These are phyloP conservation scores for Mesochorus sp. DNA, from an alignment of 2,888 invertebrate genomes.

Conservation along the genomic window DNA sequence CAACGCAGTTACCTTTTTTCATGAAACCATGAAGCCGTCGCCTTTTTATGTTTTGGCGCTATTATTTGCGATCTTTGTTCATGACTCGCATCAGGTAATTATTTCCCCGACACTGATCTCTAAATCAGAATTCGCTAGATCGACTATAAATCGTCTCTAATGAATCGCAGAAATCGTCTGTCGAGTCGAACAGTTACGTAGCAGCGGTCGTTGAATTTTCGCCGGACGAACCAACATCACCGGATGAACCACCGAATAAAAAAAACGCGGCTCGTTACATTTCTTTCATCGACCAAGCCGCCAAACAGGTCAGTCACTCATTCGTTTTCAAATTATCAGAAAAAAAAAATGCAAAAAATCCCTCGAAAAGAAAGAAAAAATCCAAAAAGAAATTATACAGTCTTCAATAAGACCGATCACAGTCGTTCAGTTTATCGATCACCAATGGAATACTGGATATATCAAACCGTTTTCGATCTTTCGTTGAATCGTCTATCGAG, in stretches of 20 bases:
- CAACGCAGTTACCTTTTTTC: no score
- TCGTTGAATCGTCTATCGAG: no score
- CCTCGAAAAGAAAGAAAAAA: no score
- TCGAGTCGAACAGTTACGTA: slow-evolving; percentile 64
- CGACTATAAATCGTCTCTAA: no score
- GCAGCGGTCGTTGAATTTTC: slow-evolving; percentile 74
- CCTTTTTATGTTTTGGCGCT: no score
- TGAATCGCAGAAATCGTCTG: slow-evolving; percentile 61
- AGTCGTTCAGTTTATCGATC: no score
- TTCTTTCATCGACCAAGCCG: slow-evolving; percentile 65
- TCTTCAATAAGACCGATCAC: no score
- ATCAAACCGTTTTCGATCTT: no score
- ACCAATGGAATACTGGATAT: no score
- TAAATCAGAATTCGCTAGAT: neutral
- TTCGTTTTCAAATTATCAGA: neutral
- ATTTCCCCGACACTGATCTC: neutral
- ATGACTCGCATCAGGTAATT: neutral
- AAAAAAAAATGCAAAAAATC: neutral
- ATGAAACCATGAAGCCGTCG: no score
- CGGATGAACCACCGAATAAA: slow-evolving; percentile 40
- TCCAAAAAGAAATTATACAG: no score
- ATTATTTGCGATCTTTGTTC: neutral
- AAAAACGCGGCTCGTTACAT: slow-evolving; percentile 64
- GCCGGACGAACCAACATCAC: slow-evolving; percentile 48
- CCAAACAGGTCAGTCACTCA: slow-evolving; percentile 63